These are phyloP conservation scores for Acanthococcus lagerstroemiae DNA, from an alignment of 2,888 invertebrate species.

Conservation along the genomic window DNA sequence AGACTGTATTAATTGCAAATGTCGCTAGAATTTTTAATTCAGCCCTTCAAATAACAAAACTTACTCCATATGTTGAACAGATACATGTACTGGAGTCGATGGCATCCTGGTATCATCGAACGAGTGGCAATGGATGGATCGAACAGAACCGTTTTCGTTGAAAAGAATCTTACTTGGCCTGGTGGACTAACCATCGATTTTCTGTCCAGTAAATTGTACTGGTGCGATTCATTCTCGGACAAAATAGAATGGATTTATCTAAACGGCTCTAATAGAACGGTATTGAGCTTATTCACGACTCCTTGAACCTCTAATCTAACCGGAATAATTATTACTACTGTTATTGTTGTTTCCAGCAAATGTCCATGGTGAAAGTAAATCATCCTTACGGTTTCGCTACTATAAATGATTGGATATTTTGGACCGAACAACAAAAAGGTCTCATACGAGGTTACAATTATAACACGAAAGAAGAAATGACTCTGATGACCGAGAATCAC, in stretches of 20 bases:
- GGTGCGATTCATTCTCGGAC: conserved; percentile 62
- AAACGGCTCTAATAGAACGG: conserved; percentile 46
- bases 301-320: too few species aligned
- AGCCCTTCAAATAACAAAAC: too few species aligned
- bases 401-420: conserved; percentile 53
- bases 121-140: conserved; percentile 65
- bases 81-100: conserved; percentile 67
- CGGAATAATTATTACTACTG: too few species aligned
- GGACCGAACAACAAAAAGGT: conserved; percentile 60
- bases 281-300: neutral
- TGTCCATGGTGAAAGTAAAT: conserved; percentile 39
- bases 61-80: conserved; percentile 39
- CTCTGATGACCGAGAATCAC: conserved; percentile 51
- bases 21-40: too few species aligned
- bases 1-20: too few species aligned
- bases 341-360: neutral
- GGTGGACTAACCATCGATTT: conserved; percentile 62
- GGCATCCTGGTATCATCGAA: conserved; percentile 57
- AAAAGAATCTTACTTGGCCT: conserved; percentile 56
- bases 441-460: conserved; percentile 48
- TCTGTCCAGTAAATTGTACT: conserved; percentile 49
- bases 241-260: conserved; percentile 56
- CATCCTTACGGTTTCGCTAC: conserved; percentile 61
- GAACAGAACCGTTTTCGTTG: conserved; percentile 49
- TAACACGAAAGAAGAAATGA: conserved; percentile 42